Evolutionary conservation across 2,888 invertebrate species (phyloP).

Genomic region (Prosapia bicincta): DNA sequence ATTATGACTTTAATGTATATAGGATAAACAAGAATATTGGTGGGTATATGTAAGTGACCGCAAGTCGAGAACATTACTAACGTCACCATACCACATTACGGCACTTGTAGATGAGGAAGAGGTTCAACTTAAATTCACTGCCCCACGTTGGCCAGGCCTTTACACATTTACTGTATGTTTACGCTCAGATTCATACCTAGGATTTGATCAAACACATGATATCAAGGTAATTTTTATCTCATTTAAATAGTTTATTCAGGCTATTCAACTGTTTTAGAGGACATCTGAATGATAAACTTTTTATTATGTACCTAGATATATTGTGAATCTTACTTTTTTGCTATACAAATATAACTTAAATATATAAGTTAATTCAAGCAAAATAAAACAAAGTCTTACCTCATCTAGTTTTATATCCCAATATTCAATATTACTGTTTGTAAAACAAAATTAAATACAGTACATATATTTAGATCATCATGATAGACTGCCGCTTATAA

Average conservation of each 20-base stretch:
- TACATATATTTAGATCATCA: no score
- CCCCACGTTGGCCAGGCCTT: constrained; percentile 88
- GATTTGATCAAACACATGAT: constrained; percentile 93
- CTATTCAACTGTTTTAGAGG: no score
- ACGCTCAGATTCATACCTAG: constrained; percentile 95
- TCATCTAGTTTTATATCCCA: no score
- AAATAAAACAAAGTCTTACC: no score
- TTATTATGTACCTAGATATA: background rate
- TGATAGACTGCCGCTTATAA: no score
- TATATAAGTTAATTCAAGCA: no score
- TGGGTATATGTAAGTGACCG: constrained; percentile 98
- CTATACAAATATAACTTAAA: no score
- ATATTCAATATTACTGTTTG: no score
- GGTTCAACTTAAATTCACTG: constrained; percentile 93
- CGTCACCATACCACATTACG: constrained; percentile 91
- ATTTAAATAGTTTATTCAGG: no score
- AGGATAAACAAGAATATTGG: constrained; percentile 97
- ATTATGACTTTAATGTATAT: constrained; percentile 13
- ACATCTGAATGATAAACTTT: background rate
- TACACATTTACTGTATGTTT: constrained; percentile 92
- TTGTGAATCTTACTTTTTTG: no score
- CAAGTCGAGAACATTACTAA: constrained; percentile 85
- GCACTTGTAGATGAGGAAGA: constrained; percentile 86
- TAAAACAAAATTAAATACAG: no score
- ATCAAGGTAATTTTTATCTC: constrained; percentile 71